A percentile compares a stretch with the other conserved stretches of the same genome.
Evolutionary conservation across 2,113 vertebrate genomes (phyloP).

Genomic region (Phrynocephalus versicolor): DNA sequence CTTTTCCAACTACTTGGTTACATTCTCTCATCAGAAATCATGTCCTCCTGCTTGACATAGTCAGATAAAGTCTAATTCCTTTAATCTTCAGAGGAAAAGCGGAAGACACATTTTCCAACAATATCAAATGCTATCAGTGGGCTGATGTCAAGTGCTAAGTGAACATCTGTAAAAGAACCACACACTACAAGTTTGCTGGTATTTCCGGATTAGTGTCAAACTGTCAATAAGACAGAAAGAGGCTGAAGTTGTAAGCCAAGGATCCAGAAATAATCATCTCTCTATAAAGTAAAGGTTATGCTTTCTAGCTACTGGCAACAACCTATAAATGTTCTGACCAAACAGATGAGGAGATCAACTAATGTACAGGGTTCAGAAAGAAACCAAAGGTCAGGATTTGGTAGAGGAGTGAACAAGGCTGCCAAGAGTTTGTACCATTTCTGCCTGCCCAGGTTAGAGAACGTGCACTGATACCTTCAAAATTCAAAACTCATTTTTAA

Average conservation of each 20-base stretch:
- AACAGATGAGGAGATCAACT: not conserved
- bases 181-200: slow-evolving; percentile 21
- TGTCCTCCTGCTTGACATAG: slow-evolving; percentile 38
- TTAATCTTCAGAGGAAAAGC: slow-evolving; percentile 49
- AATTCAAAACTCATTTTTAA: too few relatives aligned
- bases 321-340: not conserved
- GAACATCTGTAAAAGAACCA: slow-evolving; percentile 35
- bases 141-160: slow-evolving; percentile 43
- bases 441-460: not conserved
- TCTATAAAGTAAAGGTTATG: not conserved
- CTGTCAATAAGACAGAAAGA: slow-evolving; percentile 33
- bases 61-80: slow-evolving; percentile 53
- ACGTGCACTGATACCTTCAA: not conserved
- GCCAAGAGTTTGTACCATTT: not conserved
- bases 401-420: not conserved
- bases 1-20: not conserved
- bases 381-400: not conserved
- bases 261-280: not conserved
- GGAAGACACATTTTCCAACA: slow-evolving; percentile 29
- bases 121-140: slow-evolving; percentile 39
- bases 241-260: not conserved
- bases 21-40: slow-evolving; percentile 15
- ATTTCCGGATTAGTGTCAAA: slow-evolving; percentile 33
- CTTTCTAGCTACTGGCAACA: not conserved
- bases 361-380: not conserved